Percentiles rank a stretch among this genome's conserved stretches.
phyloP scores from a whole-genome alignment of 2,113 vertebrate genomes.

The Sterrhoptilus dennistouni region DNA sequence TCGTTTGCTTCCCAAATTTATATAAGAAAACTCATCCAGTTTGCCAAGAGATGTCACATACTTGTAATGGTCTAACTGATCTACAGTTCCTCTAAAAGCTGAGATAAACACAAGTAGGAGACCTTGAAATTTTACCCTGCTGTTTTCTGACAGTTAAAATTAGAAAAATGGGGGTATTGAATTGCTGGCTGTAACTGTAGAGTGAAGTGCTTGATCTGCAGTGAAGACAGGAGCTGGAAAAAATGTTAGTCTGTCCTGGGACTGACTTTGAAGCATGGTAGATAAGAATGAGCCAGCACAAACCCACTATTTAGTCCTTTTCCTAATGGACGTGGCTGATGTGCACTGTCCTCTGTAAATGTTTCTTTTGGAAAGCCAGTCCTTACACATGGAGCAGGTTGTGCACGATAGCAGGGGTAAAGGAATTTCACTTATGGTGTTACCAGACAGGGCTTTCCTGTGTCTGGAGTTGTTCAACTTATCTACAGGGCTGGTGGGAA shows the following conservation, averaged over 20 bases:
- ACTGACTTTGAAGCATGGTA: not conserved
- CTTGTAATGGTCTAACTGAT: not conserved
- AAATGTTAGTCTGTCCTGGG: not conserved
- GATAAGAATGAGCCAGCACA: not conserved
- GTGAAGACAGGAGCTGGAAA: not conserved
- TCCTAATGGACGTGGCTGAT: not conserved
- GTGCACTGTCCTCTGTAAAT: not conserved
- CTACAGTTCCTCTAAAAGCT: not conserved
- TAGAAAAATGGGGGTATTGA: constrained; percentile 17
- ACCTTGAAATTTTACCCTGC: constrained; percentile 10
- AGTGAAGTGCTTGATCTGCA: not conserved
- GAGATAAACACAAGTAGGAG: not conserved
- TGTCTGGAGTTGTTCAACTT: constrained; percentile 24
- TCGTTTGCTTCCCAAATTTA: not conserved
- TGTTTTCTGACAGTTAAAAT: constrained; percentile 42
- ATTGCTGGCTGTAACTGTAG: constrained; percentile 7
- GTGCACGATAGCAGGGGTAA: not conserved
- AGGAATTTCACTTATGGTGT: not conserved
- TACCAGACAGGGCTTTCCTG: constrained; percentile 53
- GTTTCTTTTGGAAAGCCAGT: constrained; percentile 3
- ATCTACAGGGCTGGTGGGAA: not conserved
- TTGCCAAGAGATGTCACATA: not conserved
- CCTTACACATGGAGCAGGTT: not conserved
- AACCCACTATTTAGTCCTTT: not conserved
- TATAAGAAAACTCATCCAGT: not conserved